phyloP scores from a whole-genome alignment of 2,888 invertebrate genomes.

The Trichacis sp. region DNA sequence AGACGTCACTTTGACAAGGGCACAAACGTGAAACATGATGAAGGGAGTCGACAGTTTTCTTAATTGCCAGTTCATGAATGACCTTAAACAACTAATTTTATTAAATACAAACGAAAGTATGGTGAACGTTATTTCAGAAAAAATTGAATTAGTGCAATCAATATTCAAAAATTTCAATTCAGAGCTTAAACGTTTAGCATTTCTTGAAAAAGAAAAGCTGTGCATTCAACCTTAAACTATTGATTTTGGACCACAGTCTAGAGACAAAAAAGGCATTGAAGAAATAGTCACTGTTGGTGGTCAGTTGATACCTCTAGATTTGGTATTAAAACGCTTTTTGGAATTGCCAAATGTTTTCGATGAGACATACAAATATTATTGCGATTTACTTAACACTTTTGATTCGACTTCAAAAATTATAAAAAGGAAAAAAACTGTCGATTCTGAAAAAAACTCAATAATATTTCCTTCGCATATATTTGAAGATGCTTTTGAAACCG shows the following conservation, averaged over 20 bases:
- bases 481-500: constrained; percentile 33
- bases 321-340: constrained; percentile 18
- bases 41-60: constrained; percentile 8
- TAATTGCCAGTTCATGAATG: constrained; percentile 7
- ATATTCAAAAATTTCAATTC: constrained; percentile 3
- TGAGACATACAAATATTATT: constrained; percentile 9
- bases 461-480: constrained; percentile 28
- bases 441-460: constrained; percentile 4
- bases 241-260: constrained; percentile 3
- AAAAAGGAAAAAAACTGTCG: constrained; percentile 6
- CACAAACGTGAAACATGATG: no score
- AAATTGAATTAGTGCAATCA: constrained; percentile 4
- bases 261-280: constrained; percentile 10
- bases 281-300: constrained; percentile 1
- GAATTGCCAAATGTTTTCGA: constrained; percentile 22
- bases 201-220: constrained; percentile 14
- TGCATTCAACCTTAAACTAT: constrained; percentile 12
- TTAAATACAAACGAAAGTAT: neutral
- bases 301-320: constrained; percentile 17
- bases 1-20: no score
- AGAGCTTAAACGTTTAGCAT: constrained; percentile 13
- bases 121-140: neutral
- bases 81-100: constrained; percentile 1
- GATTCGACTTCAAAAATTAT: no score
- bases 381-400: constrained; percentile 1